These are phyloP conservation scores for Pangasius sanitwongsei DNA, from an alignment of 2,797 vertebrate species.

Conservation along the genomic window DNA sequence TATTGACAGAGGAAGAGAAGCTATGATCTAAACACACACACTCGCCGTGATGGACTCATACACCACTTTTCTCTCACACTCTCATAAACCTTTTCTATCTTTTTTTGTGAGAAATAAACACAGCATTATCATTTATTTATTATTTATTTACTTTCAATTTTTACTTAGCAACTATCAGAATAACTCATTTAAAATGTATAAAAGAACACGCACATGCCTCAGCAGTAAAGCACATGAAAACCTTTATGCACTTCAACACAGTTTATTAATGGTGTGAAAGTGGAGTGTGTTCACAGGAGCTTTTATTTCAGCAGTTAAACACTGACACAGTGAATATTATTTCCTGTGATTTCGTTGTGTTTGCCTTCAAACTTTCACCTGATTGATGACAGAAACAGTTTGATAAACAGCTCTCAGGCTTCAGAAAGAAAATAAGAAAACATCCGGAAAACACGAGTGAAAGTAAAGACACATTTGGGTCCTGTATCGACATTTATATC, in stretches of 20 bases:
- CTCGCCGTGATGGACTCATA: background rate
- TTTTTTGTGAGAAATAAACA: background rate
- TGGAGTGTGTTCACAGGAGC: background rate
- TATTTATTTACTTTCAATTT: background rate
- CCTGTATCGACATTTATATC: background rate
- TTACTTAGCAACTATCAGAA: background rate
- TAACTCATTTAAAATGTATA: background rate
- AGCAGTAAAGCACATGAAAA: background rate
- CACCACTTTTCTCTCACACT: background rate
- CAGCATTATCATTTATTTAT: background rate
- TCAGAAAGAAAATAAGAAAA: conserved; percentile 13
- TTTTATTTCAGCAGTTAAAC: background rate
- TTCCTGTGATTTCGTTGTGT: background rate
- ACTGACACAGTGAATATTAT: background rate
- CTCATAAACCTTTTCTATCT: background rate
- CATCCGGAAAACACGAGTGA: background rate
- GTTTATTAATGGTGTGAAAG: conserved; percentile 2
- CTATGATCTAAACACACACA: background rate
- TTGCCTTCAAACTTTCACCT: background rate
- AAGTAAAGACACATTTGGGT: background rate
- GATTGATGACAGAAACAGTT: background rate
- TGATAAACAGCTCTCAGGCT: background rate
- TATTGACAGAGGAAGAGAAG: conserved; percentile 74
- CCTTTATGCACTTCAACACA: background rate
- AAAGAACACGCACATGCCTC: no score